phyloP scores from a whole-genome alignment of 2,888 invertebrate genomes.

The Macrosiphum euphorbiae region DNA sequence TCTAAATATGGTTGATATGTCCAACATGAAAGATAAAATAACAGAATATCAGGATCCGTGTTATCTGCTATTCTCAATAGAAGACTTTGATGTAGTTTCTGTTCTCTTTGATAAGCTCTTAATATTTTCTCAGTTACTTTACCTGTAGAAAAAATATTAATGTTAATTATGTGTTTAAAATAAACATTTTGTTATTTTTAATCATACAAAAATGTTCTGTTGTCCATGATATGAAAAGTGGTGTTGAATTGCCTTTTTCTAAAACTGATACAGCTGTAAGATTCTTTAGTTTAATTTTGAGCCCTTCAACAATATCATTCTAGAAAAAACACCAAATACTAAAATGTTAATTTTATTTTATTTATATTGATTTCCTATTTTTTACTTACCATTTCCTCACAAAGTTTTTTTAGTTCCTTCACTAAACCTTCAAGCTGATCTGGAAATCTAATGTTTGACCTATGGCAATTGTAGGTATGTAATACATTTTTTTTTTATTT shows the following conservation, averaged over 20 bases:
- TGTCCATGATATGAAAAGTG: slow-evolving; percentile 61
- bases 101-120: slow-evolving; percentile 39
- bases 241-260: slow-evolving; percentile 44
- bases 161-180: slow-evolving; percentile 2
- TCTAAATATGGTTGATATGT: slow-evolving; percentile 59
- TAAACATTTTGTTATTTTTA: slow-evolving; percentile 7
- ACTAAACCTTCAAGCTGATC: slow-evolving; percentile 34
- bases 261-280: slow-evolving; percentile 39
- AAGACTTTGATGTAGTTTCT: slow-evolving; percentile 50
- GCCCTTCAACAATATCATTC: slow-evolving; percentile 26
- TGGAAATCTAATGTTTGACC: slow-evolving; percentile 24
- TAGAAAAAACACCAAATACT: not conserved
- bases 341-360: not conserved
- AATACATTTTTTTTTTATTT: not conserved
- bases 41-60: slow-evolving; percentile 18
- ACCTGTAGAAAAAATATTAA: slow-evolving; percentile 34
- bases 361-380: not conserved
- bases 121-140: slow-evolving; percentile 31
- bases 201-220: slow-evolving; percentile 57
- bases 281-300: slow-evolving; percentile 40
- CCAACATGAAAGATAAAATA: slow-evolving; percentile 63
- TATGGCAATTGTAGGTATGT: not conserved
- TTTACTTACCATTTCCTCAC: slow-evolving; percentile 43
- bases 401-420: slow-evolving; percentile 33
- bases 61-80: slow-evolving; percentile 46